A percentile compares a stretch with the other conserved stretches of the same genome.
Conservation (phyloP, 2,888 invertebrate species). For the Drosophila eohydei region DNA sequence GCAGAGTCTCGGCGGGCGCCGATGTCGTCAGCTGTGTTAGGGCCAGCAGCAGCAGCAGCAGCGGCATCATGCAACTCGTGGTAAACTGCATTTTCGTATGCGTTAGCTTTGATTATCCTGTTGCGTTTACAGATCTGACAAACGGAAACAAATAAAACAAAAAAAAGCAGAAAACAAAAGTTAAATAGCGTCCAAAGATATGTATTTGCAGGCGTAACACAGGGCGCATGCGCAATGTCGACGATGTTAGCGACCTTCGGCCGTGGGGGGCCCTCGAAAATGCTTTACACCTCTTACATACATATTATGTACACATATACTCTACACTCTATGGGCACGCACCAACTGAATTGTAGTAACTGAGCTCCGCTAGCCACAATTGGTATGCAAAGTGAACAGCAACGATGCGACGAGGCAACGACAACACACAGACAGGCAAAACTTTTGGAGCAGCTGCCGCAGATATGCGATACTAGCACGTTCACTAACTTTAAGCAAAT, state of each 20-base stretch:
- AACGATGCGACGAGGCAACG: neutral
- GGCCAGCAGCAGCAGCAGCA: slow-evolving; percentile 58
- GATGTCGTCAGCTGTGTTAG: slow-evolving; percentile 37
- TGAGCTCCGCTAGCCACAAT: slow-evolving; percentile 17
- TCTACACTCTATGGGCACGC: slow-evolving; percentile 30
- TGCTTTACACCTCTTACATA: slow-evolving; percentile 10
- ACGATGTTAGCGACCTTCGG: slow-evolving; percentile 24
- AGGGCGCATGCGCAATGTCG: slow-evolving; percentile 31
- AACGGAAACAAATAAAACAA: neutral
- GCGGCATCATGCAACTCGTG: slow-evolving; percentile 64
- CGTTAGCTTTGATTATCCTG: slow-evolving; percentile 5
- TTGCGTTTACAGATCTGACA: slow-evolving; percentile 3
- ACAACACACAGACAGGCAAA: slow-evolving; percentile 12
- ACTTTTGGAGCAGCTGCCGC: slow-evolving; percentile 56
- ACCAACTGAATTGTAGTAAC: slow-evolving; percentile 25
- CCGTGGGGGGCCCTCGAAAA: slow-evolving; percentile 13
- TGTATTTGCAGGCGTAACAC: slow-evolving; percentile 9
- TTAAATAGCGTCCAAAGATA: neutral
- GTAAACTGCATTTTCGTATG: slow-evolving; percentile 72
- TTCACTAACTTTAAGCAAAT: slow-evolving; percentile 85
- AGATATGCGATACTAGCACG: slow-evolving; percentile 84
- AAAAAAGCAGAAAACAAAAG: neutral
- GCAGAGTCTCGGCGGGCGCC: slow-evolving; percentile 63
- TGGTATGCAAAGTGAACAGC: slow-evolving; percentile 9
- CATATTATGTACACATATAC: neutral